A percentile compares a stretch with the other conserved stretches of the same genome.
Conservation (phyloP, 1,140 invertebrate species). For the Scylla paramamosain region DNA sequence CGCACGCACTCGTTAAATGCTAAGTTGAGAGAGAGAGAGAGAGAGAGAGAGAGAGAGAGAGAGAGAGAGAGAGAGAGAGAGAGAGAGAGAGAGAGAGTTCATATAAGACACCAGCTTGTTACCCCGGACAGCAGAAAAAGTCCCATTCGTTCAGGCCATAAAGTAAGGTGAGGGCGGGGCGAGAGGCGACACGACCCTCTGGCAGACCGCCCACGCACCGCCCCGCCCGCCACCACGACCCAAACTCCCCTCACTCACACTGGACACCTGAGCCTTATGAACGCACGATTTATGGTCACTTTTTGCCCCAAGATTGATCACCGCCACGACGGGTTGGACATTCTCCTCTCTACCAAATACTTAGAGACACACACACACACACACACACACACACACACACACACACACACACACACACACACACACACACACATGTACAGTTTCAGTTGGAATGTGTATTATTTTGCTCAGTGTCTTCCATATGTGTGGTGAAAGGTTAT, state of each 20-base stretch:
- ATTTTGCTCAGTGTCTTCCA: too few relatives aligned
- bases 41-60: too few relatives aligned
- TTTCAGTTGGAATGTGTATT: too few relatives aligned
- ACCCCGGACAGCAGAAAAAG: too few relatives aligned
- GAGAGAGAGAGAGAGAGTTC: too few relatives aligned
- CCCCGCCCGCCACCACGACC: background rate
- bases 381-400: slow-evolving; percentile 34
- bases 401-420: slow-evolving; percentile 43
- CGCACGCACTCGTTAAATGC: background rate
- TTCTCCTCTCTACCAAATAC: background rate
- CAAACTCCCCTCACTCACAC: background rate
- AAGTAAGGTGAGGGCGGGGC: slow-evolving; percentile 21
- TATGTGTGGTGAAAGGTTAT: too few relatives aligned
- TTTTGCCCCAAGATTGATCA: background rate
- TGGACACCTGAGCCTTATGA: too few relatives aligned
- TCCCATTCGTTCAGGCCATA: slow-evolving; percentile 17
- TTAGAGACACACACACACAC: slow-evolving; percentile 39
- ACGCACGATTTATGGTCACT: too few relatives aligned
- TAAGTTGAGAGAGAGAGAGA: background rate
- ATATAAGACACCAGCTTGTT: too few relatives aligned
- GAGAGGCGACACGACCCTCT: slow-evolving; percentile 9
- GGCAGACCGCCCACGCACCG: background rate
- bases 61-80: slow-evolving; percentile 41
- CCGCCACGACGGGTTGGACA: too few relatives aligned
- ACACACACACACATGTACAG: background rate